These are phyloP conservation scores for Actenoides lindsayi DNA, from an alignment of 2,113 vertebrate genomes.

Conservation along the genomic window DNA sequence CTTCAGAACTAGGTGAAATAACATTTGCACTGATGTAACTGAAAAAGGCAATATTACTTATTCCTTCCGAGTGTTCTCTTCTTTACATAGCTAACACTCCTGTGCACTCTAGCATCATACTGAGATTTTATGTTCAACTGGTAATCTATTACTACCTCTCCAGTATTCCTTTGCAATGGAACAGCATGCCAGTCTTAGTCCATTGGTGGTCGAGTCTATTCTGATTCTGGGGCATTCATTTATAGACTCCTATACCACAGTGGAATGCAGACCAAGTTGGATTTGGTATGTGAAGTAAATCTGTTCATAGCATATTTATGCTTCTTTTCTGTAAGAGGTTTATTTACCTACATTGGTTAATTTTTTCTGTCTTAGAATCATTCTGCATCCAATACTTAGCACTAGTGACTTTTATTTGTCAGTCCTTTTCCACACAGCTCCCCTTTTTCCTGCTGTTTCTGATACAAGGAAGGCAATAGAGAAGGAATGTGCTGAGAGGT, in stretches of 20 bases:
- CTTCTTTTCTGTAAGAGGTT: not conserved
- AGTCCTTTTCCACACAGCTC: not conserved
- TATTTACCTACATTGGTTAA: not conserved
- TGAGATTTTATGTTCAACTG: not conserved
- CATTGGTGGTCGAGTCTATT: not conserved
- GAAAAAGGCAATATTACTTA: not conserved
- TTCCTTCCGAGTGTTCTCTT: not conserved
- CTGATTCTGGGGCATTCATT: not conserved
- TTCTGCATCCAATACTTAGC: not conserved
- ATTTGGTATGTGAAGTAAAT: not conserved
- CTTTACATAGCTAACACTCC: not conserved
- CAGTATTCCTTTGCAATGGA: not conserved
- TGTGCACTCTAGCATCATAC: not conserved
- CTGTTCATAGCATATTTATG: not conserved
- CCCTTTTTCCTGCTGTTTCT: not conserved
- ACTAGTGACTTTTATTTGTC: not conserved
- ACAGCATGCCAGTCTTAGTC: not conserved
- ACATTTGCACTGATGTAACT: not conserved
- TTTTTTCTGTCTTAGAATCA: not conserved
- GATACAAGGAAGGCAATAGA: not conserved
- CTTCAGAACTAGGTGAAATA: not conserved
- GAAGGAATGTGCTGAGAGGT: not conserved
- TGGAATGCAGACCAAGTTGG: not conserved
- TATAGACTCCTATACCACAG: not conserved
- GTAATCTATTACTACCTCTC: not conserved